Conservation (phyloP, 1,140 invertebrate species). For the Heliconius melpomene region DNA sequence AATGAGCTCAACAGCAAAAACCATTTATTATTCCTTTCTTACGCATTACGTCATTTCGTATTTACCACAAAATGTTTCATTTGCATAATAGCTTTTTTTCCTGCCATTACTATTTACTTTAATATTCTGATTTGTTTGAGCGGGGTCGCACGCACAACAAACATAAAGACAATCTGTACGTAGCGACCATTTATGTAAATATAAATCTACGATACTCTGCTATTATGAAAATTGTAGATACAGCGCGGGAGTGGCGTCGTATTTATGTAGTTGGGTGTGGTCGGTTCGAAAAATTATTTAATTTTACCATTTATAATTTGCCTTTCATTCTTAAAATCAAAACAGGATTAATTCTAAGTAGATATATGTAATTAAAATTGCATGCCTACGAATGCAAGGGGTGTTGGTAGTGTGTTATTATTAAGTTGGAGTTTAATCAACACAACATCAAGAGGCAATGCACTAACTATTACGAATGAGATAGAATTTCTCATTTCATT, state of each 20-base stretch:
- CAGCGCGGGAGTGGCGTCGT: conserved; percentile 63
- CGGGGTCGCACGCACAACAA: conserved; percentile 76
- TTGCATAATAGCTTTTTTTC: conserved; percentile 80
- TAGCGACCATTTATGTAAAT: conserved; percentile 79
- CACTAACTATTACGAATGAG: conserved; percentile 73
- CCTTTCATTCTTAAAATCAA: conserved; percentile 32
- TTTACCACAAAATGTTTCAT: conserved; percentile 79
- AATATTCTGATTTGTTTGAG: conserved; percentile 77
- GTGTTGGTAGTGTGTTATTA: conserved; percentile 56
- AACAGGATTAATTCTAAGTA: conserved; percentile 24
- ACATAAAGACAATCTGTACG: conserved; percentile 79
- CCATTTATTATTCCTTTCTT: conserved; percentile 73
- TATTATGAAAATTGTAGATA: conserved; percentile 74
- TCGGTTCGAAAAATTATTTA: conserved; percentile 50
- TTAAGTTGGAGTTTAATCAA: conserved; percentile 75
- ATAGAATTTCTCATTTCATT: conserved; percentile 81
- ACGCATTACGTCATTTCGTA: conserved; percentile 74
- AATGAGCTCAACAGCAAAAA: conserved; percentile 49
- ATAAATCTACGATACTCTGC: conserved; percentile 70
- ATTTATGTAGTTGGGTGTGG: conserved; percentile 69
- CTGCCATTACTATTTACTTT: conserved; percentile 77
- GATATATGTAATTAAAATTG: conserved; percentile 49
- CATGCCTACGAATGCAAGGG: conserved; percentile 49
- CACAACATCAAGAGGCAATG: conserved; percentile 77
- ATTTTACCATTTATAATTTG: conserved; percentile 40